Conservation (phyloP, 1,140 invertebrate species). For the Subanguina moxae region DNA sequence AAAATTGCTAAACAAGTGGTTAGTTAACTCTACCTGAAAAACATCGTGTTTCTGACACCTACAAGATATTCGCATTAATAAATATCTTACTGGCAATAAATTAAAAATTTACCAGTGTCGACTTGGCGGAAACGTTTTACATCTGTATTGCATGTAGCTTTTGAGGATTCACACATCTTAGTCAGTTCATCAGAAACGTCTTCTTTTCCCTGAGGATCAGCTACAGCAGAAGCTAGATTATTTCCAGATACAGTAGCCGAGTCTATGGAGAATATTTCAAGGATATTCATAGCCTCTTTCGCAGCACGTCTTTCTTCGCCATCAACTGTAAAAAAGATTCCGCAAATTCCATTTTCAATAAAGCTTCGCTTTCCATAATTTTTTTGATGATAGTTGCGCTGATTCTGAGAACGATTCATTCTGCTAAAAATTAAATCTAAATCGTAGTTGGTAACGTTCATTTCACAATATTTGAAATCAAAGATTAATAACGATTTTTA, state of each 20-base stretch:
- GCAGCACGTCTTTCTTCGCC: constrained; percentile 1
- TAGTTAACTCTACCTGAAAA: neutral
- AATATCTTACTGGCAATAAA: too few species aligned
- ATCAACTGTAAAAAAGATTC: constrained; percentile 5
- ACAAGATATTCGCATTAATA: too few species aligned
- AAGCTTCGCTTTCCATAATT: neutral
- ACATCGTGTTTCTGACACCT: neutral
- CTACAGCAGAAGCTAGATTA: neutral
- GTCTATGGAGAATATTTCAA: neutral
- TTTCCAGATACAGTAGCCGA: neutral
- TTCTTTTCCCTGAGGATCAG: neutral
- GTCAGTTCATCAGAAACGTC: constrained; percentile 9
- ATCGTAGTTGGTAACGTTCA: too few species aligned
- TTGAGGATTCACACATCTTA: neutral
- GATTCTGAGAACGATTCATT: too few species aligned
- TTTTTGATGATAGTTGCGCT: neutral
- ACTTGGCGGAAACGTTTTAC: neutral
- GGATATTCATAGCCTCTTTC: neutral
- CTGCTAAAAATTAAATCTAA: too few species aligned
- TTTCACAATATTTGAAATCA: too few species aligned
- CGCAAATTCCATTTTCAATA: neutral
- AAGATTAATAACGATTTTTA: too few species aligned
- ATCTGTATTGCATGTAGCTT: neutral
- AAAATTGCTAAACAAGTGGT: neutral
- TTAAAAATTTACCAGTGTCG: neutral